Conservation (phyloP, 2,888 invertebrate genomes). For the Augiades crinisus region DNA sequence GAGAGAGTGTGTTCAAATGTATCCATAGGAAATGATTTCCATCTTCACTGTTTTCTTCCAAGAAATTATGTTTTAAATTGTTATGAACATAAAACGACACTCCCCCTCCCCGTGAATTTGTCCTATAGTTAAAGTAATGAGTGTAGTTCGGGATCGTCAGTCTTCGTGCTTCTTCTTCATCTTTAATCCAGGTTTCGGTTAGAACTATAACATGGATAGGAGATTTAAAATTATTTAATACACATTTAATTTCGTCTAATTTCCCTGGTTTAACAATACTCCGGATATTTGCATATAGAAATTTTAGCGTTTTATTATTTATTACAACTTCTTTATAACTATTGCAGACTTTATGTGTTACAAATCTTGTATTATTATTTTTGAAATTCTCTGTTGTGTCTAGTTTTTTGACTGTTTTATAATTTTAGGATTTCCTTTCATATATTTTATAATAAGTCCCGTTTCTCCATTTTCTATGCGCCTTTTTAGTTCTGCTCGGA, state of each 20-base stretch:
- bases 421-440: conserved; percentile 17
- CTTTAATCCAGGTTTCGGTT: conserved; percentile 28
- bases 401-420: conserved; percentile 21
- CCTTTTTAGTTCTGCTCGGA: conserved; percentile 8
- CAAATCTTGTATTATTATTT: background rate
- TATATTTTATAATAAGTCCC: conserved; percentile 18
- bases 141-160: background rate
- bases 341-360: conserved; percentile 1
- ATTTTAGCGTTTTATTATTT: background rate
- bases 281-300: conserved; percentile 23
- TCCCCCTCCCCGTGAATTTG: conserved; percentile 8
- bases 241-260: conserved; percentile 6
- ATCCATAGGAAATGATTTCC: conserved; percentile 25
- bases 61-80: conserved; percentile 8
- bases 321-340: background rate
- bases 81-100: conserved; percentile 21
- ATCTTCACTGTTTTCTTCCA: background rate
- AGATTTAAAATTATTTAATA: conserved; percentile 23
- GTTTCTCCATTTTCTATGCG: conserved; percentile 15
- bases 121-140: conserved; percentile 5
- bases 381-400: background rate
- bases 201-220: conserved; percentile 22
- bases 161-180: conserved; percentile 4
- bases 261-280: conserved; percentile 12
- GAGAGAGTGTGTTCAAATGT: conserved; percentile 11